Evolutionary conservation across 2,113 vertebrate species (phyloP), one percentile per base, ranked within the genome.

Genomic region (Panurus biarmicus): DNA sequence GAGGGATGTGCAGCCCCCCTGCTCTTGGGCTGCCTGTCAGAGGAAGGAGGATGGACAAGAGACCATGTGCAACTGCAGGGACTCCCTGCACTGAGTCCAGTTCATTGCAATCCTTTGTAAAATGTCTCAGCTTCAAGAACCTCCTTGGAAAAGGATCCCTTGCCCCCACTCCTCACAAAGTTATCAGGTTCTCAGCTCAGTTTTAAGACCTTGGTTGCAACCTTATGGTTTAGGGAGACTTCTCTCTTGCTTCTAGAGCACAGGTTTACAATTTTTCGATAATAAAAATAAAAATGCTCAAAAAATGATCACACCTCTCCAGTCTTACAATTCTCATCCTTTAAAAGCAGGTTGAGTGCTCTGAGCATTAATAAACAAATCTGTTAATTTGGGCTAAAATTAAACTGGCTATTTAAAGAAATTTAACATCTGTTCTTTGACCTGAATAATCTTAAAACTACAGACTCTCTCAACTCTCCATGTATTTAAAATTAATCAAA

Each of bases 381-480:
- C 65, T 87, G 61, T 72, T 77, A 53, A 89, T 89, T 89, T 78
- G n/a, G 58, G n/a, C 80, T 90, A 92, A 94, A 95, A 93, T 93
- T 94, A 93, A 89, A 84, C 12, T 21, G 16, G 51, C 90, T 79
- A 60, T 86, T 94, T 87, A 84, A 93, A 86, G 83, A 93, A 86
- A 90, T 78, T 45, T 83, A 90, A 60, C 65, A 92, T 88, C 88
- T 93, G 60, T 94, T 93, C 92, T 89, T 95, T 93, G 89, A 86
- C 86, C 69, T 81, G 94, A 89, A 81, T 72, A 77, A 85, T 81
- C 89, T 67, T 78, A 81, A 94, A 96, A 86, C 56, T 76, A 93
- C 85, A 94, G 47, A 62, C 24, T 71, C 47, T 85, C 29, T 67
- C 69, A 56, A 89, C 28, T 81, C 31, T 81, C n/a, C 31, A 26